Conservation (phyloP, 2,888 invertebrate genomes). For the Limulus polyphemus region DNA sequence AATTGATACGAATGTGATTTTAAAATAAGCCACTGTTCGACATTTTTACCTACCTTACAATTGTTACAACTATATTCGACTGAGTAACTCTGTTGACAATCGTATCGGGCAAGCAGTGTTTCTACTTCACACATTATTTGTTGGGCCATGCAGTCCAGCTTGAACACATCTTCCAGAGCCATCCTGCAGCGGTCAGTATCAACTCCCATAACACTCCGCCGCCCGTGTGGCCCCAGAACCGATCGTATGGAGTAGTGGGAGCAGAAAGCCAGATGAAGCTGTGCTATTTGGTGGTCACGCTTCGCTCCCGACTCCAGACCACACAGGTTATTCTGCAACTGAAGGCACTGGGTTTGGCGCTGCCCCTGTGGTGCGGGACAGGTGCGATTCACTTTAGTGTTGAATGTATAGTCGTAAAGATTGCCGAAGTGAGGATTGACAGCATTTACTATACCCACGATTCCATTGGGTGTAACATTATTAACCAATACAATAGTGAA, state of each 20-base stretch:
- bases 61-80: slow-evolving; percentile 28
- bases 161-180: slow-evolving; percentile 6
- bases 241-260: slow-evolving; percentile 3
- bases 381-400: not conserved
- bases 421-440: slow-evolving; percentile 4
- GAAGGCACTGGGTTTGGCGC: slow-evolving; percentile 6
- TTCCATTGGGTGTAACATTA: not conserved
- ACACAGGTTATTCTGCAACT: slow-evolving; percentile 2
- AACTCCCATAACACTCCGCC: not conserved
- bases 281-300: not conserved
- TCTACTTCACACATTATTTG: slow-evolving; percentile 4
- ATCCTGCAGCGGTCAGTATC: slow-evolving; percentile 2
- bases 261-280: slow-evolving; percentile 3
- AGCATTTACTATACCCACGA: not conserved
- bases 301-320: not conserved
- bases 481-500: slow-evolving; percentile 4
- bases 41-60: slow-evolving; percentile 24
- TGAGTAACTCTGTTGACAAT: slow-evolving; percentile 28
- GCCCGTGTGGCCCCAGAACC: not conserved
- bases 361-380: not conserved
- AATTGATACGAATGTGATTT: too few species aligned
- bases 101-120: slow-evolving; percentile 25
- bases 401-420: slow-evolving; percentile 1
- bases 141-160: slow-evolving; percentile 7
- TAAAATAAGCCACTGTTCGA: too few species aligned